Evolutionary conservation across 2,888 invertebrate species (phyloP).

Genomic region (Xylocampa areola): DNA sequence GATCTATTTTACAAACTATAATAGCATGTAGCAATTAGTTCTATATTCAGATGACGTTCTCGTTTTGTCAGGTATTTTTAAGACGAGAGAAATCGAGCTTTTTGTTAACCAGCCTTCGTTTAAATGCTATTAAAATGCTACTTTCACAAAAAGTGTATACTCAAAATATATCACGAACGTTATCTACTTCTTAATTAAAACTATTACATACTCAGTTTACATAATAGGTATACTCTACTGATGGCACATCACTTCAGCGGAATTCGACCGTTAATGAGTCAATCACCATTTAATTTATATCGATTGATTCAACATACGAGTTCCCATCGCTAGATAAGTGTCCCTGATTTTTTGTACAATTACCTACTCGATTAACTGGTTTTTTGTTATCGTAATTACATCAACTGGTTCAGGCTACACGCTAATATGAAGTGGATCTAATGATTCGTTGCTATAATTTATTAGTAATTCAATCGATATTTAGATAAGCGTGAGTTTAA

Average conservation of each 20-base stretch:
- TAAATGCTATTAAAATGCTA: too few species aligned
- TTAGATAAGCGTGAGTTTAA: constrained; percentile 10
- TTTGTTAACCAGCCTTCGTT: too few species aligned
- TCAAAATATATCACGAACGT: too few species aligned
- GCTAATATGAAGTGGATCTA: constrained; percentile 48
- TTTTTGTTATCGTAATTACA: constrained; percentile 59
- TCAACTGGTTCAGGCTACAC: constrained; percentile 59
- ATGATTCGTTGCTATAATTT: constrained; percentile 42
- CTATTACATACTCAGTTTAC: constrained; percentile 6
- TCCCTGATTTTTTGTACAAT: constrained; percentile 63
- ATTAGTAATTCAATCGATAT: constrained; percentile 34
- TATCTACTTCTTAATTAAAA: background rate
- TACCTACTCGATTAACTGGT: constrained; percentile 58
- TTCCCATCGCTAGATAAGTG: constrained; percentile 62
- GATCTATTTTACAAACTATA: too few species aligned
- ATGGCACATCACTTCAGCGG: constrained; percentile 30
- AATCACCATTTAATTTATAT: constrained; percentile 56
- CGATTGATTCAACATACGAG: constrained; percentile 54
- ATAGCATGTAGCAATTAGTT: too few species aligned
- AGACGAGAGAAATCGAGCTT: too few species aligned
- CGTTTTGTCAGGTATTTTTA: too few species aligned
- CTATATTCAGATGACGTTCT: too few species aligned
- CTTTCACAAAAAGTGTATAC: too few species aligned
- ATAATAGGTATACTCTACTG: constrained; percentile 23
- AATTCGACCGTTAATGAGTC: constrained; percentile 50